A percentile compares a stretch with the other conserved stretches of the same genome.
Evolutionary conservation across 2,113 vertebrate genomes (phyloP).

Genomic region (Neolamprologus falcicula): DNA sequence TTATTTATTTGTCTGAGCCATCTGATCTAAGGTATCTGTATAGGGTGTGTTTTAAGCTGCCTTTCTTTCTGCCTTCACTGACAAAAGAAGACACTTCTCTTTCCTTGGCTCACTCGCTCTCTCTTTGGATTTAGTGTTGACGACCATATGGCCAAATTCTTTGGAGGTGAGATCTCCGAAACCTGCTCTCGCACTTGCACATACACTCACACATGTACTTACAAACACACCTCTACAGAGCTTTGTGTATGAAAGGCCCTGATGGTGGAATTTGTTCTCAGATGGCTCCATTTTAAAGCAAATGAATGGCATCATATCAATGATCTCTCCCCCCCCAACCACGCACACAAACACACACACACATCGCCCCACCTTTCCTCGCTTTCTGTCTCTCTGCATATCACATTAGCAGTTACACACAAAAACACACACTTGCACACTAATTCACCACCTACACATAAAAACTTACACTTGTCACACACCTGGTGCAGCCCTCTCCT

Average conservation of each 20-base stretch:
- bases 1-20: conserved; percentile 31
- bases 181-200: conserved; percentile 34
- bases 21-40: conserved; percentile 50
- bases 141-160: conserved; percentile 72
- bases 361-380: neutral
- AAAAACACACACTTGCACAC: neutral
- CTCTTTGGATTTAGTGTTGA: conserved; percentile 52
- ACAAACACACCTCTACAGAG: conserved; percentile 31
- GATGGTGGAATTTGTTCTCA: conserved; percentile 62
- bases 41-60: conserved; percentile 18
- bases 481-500: conserved; percentile 24
- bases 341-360: neutral
- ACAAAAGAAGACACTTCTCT: conserved; percentile 48
- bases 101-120: conserved; percentile 35
- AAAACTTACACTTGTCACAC: conserved; percentile 13
- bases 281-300: conserved; percentile 64
- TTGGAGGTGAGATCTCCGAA: conserved; percentile 66
- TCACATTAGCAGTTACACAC: neutral
- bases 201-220: neutral
- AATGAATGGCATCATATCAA: conserved; percentile 59
- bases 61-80: neutral
- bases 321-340: conserved; percentile 14
- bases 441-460: neutral
- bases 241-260: conserved; percentile 49
- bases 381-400: conserved; percentile 1